Evolutionary conservation across 1,140 invertebrate species (phyloP).

Genomic region (Brachionus rubens): DNA sequence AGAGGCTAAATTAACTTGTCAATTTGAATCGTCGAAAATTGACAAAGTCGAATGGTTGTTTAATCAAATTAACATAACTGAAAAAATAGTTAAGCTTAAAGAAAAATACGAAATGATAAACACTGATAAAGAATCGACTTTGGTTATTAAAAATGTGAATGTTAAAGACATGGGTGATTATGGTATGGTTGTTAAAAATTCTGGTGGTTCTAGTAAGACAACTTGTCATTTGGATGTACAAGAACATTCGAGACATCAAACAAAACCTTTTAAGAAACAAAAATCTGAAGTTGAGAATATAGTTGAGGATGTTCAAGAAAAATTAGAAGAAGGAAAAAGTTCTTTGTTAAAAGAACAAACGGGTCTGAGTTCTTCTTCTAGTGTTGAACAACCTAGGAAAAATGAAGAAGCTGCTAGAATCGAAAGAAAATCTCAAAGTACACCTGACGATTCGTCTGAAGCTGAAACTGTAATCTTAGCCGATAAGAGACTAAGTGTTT

Average conservation of each 20-base stretch:
- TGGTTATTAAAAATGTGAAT: conserved; percentile 25
- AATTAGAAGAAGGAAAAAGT: conserved; percentile 4
- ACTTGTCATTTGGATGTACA: conserved; percentile 42
- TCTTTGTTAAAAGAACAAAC: conserved; percentile 26
- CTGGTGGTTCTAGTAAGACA: neutral
- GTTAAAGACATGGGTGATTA: conserved; percentile 23
- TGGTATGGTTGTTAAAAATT: neutral
- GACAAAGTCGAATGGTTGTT: conserved; percentile 33
- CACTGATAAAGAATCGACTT: neutral
- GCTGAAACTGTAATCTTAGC: conserved; percentile 4
- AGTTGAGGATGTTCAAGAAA: neutral
- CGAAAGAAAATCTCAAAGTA: neutral
- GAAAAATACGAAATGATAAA: conserved; percentile 11
- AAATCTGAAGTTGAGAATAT: conserved; percentile 15
- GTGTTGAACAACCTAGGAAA: neutral
- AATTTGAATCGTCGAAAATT: neutral
- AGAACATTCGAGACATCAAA: neutral
- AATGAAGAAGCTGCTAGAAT: neutral
- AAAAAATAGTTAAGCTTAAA: conserved; percentile 13
- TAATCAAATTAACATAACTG: conserved; percentile 39
- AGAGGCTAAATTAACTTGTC: neutral
- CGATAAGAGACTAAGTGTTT: neutral
- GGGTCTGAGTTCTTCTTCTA: neutral
- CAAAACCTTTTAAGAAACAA: neutral
- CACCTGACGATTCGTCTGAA: conserved; percentile 9